phyloP scores from a whole-genome alignment of 2,797 vertebrate species.

The Pseudopleuronectes americanus region DNA sequence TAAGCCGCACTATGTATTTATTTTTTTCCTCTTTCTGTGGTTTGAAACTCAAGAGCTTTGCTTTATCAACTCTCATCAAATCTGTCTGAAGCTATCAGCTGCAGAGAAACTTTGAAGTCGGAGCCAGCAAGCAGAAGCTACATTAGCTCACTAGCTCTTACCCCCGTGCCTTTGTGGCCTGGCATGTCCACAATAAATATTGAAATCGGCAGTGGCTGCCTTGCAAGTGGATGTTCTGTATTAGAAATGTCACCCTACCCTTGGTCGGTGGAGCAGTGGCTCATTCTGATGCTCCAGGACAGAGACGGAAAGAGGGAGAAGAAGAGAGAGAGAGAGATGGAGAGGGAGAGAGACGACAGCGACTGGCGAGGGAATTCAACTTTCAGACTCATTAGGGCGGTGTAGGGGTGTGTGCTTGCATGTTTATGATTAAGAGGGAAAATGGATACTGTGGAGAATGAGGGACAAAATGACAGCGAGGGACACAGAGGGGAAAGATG shows the following conservation, averaged over 20 bases:
- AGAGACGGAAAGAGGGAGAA: slow-evolving; percentile 19
- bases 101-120: slow-evolving; percentile 63
- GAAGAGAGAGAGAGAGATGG: slow-evolving; percentile 13
- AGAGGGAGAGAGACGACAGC: background rate
- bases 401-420: slow-evolving; percentile 29
- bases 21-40: slow-evolving; percentile 22
- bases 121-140: slow-evolving; percentile 39
- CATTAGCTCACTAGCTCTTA: slow-evolving; percentile 60
- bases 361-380: slow-evolving; percentile 38
- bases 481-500: background rate
- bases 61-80: slow-evolving; percentile 58
- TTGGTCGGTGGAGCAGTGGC: slow-evolving; percentile 37
- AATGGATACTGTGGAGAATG: slow-evolving; percentile 9
- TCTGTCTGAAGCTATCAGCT: slow-evolving; percentile 58
- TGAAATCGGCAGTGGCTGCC: slow-evolving; percentile 55
- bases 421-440: slow-evolving; percentile 39
- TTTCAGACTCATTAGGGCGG: slow-evolving; percentile 52
- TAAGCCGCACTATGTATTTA: slow-evolving; percentile 27
- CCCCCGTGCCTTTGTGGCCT: slow-evolving; percentile 34
- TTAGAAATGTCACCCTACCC: slow-evolving; percentile 66
- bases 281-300: slow-evolving; percentile 53
- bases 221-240: slow-evolving; percentile 64
- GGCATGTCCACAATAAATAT: slow-evolving; percentile 64
- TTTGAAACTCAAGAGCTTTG: slow-evolving; percentile 48
- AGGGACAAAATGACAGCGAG: slow-evolving; percentile 22